Percentiles rank a stretch among this genome's conserved stretches.
phyloP scores from a whole-genome alignment of 64 coral and sea anemone species.

The Montipora sp. region DNA sequence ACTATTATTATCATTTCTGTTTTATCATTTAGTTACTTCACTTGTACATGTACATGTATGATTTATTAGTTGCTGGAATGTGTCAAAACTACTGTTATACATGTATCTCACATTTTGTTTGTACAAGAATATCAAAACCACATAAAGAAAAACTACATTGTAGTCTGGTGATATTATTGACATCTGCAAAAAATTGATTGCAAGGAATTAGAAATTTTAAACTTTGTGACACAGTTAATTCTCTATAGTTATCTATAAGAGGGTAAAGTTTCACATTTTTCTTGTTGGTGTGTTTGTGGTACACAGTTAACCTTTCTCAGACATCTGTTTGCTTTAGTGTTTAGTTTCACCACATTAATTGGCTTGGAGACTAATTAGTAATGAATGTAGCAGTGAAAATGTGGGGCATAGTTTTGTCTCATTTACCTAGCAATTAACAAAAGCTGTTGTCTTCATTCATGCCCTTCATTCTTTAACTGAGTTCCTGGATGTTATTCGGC shows the following conservation, averaged over 20 bases:
- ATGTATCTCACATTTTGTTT: not conserved
- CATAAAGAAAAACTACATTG: not conserved
- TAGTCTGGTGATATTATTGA: not conserved
- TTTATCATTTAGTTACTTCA: not conserved
- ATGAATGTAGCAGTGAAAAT: conserved; percentile 23
- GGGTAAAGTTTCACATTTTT: not conserved
- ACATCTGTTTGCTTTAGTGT: conserved; percentile 20
- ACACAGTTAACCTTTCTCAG: not conserved
- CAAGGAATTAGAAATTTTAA: too few species aligned
- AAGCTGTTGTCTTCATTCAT: not conserved
- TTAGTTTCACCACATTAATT: not conserved
- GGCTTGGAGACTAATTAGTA: not conserved
- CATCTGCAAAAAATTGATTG: not conserved
- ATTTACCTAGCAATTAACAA: conserved; percentile 3
- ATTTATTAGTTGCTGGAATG: not conserved
- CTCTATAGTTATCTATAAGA: not conserved
- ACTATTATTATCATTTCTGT: not conserved
- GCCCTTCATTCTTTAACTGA: not conserved
- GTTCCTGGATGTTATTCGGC: not conserved
- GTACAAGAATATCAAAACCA: not conserved
- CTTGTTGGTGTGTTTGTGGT: not conserved
- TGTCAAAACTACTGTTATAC: not conserved
- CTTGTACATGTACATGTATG: not conserved
- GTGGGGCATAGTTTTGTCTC: not conserved
- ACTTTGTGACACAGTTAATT: too few species aligned